Evolutionary conservation across 2,797 vertebrate genomes (phyloP).

Genomic region (Toxotes lorentzi): DNA sequence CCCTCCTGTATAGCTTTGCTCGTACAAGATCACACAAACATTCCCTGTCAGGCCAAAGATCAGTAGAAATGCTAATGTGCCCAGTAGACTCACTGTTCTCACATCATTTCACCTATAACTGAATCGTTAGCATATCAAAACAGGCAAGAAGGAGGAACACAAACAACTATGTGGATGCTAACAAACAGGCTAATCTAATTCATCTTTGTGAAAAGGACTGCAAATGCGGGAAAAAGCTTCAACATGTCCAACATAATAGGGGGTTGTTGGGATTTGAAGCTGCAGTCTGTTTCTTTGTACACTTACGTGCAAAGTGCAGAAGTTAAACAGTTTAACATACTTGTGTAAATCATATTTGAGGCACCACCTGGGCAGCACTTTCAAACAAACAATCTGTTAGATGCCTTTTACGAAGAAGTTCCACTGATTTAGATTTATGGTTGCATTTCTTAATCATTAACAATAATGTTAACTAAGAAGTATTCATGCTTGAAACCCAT

Average conservation of each 20-base stretch:
- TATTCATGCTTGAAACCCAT: neutral
- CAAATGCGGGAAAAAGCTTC: conserved; percentile 13
- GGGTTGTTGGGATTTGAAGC: neutral
- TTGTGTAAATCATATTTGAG: neutral
- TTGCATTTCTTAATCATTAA: neutral
- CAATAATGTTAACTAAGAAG: neutral
- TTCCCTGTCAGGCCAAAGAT: conserved; percentile 39
- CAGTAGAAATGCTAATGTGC: conserved; percentile 58
- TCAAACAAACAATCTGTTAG: too few species aligned
- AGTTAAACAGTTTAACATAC: neutral
- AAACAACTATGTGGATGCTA: conserved; percentile 59
- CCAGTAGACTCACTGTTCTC: conserved; percentile 61
- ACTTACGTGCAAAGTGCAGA: neutral
- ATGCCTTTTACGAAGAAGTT: neutral
- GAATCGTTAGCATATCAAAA: conserved; percentile 72
- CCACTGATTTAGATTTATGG: neutral
- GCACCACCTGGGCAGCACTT: neutral
- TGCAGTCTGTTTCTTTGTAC: neutral
- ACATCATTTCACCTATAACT: conserved; percentile 57
- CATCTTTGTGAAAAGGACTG: conserved; percentile 69
- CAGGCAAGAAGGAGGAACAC: conserved; percentile 30
- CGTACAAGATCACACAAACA: conserved; percentile 27
- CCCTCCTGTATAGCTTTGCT: neutral
- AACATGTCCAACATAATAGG: conserved; percentile 16
- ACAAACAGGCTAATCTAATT: conserved; percentile 49